Evolutionary conservation across 2,888 invertebrate genomes (phyloP).

Genomic region (Leucophora obtusa): DNA sequence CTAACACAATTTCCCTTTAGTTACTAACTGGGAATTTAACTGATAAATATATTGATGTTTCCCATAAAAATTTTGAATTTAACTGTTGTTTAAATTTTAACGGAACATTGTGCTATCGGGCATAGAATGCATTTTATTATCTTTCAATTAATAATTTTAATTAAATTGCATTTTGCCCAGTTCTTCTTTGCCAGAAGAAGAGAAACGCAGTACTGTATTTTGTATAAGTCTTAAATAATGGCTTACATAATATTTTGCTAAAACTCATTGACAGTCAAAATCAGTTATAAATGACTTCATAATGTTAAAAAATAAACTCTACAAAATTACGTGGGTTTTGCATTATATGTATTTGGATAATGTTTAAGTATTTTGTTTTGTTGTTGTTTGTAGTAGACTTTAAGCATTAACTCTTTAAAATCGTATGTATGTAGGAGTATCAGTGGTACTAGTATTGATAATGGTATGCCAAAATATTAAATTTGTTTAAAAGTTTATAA

Average conservation of each 20-base stretch:
- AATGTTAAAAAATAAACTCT: constrained; percentile 12
- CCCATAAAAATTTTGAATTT: too few species aligned
- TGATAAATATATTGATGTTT: too few species aligned
- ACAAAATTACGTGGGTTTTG: constrained; percentile 48
- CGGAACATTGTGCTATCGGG: too few species aligned
- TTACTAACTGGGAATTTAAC: too few species aligned
- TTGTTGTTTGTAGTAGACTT: not conserved
- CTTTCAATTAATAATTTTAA: too few species aligned
- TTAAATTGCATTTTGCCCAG: too few species aligned
- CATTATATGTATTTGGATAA: constrained; percentile 38
- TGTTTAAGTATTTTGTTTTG: constrained; percentile 5
- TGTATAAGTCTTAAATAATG: not conserved
- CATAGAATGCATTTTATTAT: too few species aligned
- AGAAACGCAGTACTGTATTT: too few species aligned
- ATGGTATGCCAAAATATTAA: not conserved
- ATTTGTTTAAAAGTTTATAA: not conserved
- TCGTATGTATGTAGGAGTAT: constrained; percentile 40
- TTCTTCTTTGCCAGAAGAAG: too few species aligned
- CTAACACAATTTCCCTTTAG: too few species aligned
- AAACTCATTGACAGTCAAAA: constrained; percentile 38
- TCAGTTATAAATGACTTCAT: constrained; percentile 57
- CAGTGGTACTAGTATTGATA: not conserved
- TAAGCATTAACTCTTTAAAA: constrained; percentile 34
- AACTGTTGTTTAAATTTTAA: too few species aligned
- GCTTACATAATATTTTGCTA: constrained; percentile 1